Evolutionary conservation across 2,113 vertebrate genomes (phyloP), one percentile per base, ranked within the genome.

Genomic region (Zosterops borbonicus): DNA sequence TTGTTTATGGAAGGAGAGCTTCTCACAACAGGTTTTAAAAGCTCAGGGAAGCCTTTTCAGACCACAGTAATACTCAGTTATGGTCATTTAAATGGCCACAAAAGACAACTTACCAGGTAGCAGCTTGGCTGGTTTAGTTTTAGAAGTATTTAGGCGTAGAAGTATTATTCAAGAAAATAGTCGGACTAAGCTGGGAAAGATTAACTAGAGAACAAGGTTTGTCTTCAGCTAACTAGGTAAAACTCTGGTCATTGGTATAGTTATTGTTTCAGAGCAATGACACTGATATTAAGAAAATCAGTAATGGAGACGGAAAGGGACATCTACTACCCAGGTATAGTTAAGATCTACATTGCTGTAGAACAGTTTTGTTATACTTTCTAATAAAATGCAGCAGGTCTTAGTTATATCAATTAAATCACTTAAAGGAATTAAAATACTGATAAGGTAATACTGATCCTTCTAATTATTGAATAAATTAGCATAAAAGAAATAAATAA

Each of bases 391-490:
- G 60, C 65, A 91, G 56, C 77, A 84, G 16, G 78, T 62, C 75
- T 91, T 93, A 92, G 56, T 95, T 87, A 93, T 82, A 75, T 68
- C 74, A 94, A 83, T 96, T 84, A 96, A 97, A 97, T 94, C 29
- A 68, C 91, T 96, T 92, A 96, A 90, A 90, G 53, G 86, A 96
- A 96, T 96, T 92, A 58, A 94, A 94, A 74, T 73, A 53, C 50
- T 39, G 50, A 53, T 79, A 97, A 92, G 52, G 69, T 96, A 88
- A 81, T 95, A 74, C 64, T 60, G n/a, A 79, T 83, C 64, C 47
- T 80, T 97, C 74, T 76, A 65, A 81, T 94, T 93, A 65, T 83
- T 92, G 76, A 95, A 89, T 83, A 94, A 96, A 89, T 89, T 94
- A 92, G 21, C 55, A 83, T 86, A 75, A 79, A 67, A n/a, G 37